These are phyloP conservation scores for Escarpia spicata DNA, from an alignment of 2,888 invertebrate species.

Conservation along the genomic window DNA sequence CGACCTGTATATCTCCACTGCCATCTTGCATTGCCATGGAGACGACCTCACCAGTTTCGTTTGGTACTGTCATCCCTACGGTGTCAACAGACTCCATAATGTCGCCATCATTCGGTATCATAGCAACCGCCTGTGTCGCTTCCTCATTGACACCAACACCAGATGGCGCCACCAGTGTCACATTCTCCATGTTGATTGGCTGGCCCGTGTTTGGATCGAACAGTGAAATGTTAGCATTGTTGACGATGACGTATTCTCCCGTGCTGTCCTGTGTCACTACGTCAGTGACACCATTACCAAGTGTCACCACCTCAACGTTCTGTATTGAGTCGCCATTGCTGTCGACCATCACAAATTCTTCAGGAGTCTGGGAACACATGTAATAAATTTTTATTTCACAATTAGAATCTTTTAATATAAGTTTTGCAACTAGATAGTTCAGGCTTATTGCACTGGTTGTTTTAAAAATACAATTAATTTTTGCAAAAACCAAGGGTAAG, in stretches of 20 bases:
- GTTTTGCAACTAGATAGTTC: neutral
- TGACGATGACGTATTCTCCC: neutral
- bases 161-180: constrained; percentile 8
- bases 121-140: constrained; percentile 20
- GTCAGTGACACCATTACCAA: constrained; percentile 6
- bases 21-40: constrained; percentile 10
- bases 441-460: neutral
- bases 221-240: neutral
- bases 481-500: too few species aligned
- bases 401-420: neutral
- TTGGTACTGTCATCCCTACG: neutral
- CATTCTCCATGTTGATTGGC: neutral
- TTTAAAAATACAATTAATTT: neutral
- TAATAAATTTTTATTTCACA: neutral
- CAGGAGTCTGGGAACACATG: neutral
- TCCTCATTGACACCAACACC: constrained; percentile 1
- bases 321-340: constrained; percentile 23
- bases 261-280: constrained; percentile 12
- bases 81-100: neutral
- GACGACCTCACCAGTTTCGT: neutral
- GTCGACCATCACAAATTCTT: constrained; percentile 20
- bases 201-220: neutral
- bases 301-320: constrained; percentile 26
- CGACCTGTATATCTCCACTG: neutral
- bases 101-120: constrained; percentile 19